Conservation (phyloP, 2,888 invertebrate genomes). For the Druceiella hillmani region DNA sequence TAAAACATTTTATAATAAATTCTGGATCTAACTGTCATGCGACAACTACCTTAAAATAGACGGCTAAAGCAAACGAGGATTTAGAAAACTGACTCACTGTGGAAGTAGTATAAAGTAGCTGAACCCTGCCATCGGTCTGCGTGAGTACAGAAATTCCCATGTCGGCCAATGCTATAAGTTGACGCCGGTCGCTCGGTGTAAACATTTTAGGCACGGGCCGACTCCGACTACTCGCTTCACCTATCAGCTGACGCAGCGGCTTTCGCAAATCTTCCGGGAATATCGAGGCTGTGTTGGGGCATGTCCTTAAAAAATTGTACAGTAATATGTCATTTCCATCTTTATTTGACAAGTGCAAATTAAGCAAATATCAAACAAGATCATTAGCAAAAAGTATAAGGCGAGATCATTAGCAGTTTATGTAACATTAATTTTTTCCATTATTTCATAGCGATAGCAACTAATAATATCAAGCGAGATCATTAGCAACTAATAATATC, state of each 20-base stretch:
- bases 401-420: too few species aligned
- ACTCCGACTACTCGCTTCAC: conserved; percentile 62
- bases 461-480: too few species aligned
- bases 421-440: too few species aligned
- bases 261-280: conserved; percentile 80
- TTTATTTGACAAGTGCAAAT: neutral
- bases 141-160: conserved; percentile 95
- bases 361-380: too few species aligned
- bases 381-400: too few species aligned
- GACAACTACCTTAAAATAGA: too few species aligned
- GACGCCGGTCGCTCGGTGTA: conserved; percentile 80
- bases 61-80: too few species aligned
- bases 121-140: conserved; percentile 84
- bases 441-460: too few species aligned
- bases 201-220: conserved; percentile 66
- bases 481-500: too few species aligned
- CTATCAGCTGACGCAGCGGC: conserved; percentile 81
- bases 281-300: conserved; percentile 79
- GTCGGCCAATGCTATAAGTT: conserved; percentile 78
- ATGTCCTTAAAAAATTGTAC: conserved; percentile 50
- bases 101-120: conserved; percentile 83
- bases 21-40: too few species aligned
- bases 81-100: conserved; percentile 63
- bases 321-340: neutral
- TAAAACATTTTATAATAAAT: too few species aligned